Base-by-base conservation (phyloP, 2,888 invertebrate species). In the Thereva unica region DNA sequence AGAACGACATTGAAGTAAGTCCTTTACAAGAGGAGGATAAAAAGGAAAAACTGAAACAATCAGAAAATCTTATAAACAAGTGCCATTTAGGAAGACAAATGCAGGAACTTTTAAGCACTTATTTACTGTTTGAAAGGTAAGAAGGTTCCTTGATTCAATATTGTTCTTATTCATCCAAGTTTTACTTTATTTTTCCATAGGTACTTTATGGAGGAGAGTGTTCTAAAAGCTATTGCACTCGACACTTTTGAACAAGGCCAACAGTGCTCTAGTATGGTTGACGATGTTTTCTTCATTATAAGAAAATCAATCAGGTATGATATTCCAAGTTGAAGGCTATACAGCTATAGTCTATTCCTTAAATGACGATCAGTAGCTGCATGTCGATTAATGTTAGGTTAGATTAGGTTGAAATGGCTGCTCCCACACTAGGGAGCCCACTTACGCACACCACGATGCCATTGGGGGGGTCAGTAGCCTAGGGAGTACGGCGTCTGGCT, bases 271-370 rank as follows among this genome's bases (percentile, higher is more conserved):
- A 96, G 94, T 72, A 90, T 99, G 84, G 92, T 98, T 0, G 99
- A 99, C 79, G 98, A 99, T 80, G 92, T 97, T 0, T 98, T 98
- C 82, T 99, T 95, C 79, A 95, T 99, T 72, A 88, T 97, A 3
- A 90, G 95, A 75, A 98, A 98, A 82, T 95, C 96, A 74, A 91
- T 97, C 59, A 86, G 91, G 92, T 89, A 77, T 71, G 7, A 12
- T 42, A 10, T 35, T 35, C 5, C 12, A 23, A 40, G 56, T 37
- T 41, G 50, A 44, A 52, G 52, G 42, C 45, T 6, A 54, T 35
- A 44, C 34, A 12, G 56, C 52, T 47, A 56, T 6, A 8, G 41
- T 57, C 23, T 64, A n/a, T n/a, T n/a, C n/a, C n/a, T n/a, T n/a
- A n/a, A n/a, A n/a, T n/a, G n/a, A n/a, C n/a, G n/a, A n/a, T n/a